Percentiles rank a stretch among this genome's conserved stretches.
Conservation (phyloP, 2,888 invertebrate species). For the Lasioglossum morio region DNA sequence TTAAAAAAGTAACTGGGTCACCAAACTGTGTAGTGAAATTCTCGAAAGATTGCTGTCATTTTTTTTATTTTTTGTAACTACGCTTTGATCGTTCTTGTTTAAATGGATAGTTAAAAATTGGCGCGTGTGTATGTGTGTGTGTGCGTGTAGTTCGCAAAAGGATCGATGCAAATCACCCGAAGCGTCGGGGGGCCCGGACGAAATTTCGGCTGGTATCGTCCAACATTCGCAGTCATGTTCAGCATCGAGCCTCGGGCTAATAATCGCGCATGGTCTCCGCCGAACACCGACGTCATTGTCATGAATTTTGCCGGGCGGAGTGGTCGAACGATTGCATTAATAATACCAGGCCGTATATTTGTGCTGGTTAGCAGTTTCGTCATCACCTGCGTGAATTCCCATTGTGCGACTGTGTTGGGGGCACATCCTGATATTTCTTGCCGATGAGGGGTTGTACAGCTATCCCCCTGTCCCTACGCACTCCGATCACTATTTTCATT, state of each 20-base stretch:
- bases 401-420: slow-evolving; percentile 1
- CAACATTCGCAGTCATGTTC: slow-evolving; percentile 26
- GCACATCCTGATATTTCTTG: neutral
- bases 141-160: neutral
- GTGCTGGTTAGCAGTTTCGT: slow-evolving; percentile 22
- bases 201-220: slow-evolving; percentile 19
- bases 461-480: neutral
- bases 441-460: slow-evolving; percentile 4
- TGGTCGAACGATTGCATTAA: slow-evolving; percentile 62
- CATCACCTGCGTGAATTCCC: slow-evolving; percentile 12
- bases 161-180: slow-evolving; percentile 14
- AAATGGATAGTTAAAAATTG: neutral
- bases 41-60: neutral
- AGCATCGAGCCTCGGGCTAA: slow-evolving; percentile 32
- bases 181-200: neutral
- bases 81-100: neutral
- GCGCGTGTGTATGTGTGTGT: too few relatives aligned
- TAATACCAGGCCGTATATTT: slow-evolving; percentile 63
- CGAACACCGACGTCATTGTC: slow-evolving; percentile 42
- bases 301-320: slow-evolving; percentile 47
- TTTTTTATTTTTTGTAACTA: neutral
- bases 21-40: neutral
- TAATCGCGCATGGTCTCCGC: slow-evolving; percentile 24
- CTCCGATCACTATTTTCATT: slow-evolving; percentile 9
- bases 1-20: neutral